Evolutionary conservation across 1,140 invertebrate species (phyloP).

Genomic region (Piezodorus guildinii): DNA sequence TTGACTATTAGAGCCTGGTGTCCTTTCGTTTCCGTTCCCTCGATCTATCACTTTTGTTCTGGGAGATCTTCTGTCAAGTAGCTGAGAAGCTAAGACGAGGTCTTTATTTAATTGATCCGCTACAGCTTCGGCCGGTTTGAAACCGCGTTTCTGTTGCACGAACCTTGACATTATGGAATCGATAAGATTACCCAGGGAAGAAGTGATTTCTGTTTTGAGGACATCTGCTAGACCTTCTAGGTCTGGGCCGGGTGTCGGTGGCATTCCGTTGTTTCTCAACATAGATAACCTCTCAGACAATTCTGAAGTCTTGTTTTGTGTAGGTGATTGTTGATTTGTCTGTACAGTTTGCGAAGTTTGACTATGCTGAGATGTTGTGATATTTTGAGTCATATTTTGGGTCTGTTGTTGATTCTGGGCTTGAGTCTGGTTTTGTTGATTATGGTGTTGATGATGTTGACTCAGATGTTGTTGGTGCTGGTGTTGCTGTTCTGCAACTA

Average conservation of each 20-base stretch:
- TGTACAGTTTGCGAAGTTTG: constrained; percentile 21
- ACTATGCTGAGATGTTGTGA: constrained; percentile 33
- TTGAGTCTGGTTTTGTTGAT: constrained; percentile 31
- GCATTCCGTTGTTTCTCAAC: constrained; percentile 46
- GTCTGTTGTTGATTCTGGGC: constrained; percentile 23
- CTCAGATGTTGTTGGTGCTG: constrained; percentile 35
- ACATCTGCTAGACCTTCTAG: constrained; percentile 77
- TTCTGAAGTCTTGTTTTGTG: constrained; percentile 37
- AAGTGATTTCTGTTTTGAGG: constrained; percentile 78
- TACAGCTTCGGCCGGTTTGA: constrained; percentile 63
- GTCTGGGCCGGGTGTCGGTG: constrained; percentile 56
- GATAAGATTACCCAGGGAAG: constrained; percentile 70
- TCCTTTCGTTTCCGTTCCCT: constrained; percentile 34
- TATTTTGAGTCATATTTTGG: constrained; percentile 34
- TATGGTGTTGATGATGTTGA: constrained; percentile 32
- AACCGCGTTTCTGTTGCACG: constrained; percentile 58
- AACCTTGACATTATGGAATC: constrained; percentile 78
- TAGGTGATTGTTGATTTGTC: constrained; percentile 24
- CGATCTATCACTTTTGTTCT: constrained; percentile 64
- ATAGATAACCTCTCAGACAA: constrained; percentile 51
- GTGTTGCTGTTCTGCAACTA: constrained; percentile 38
- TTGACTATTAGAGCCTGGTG: constrained; percentile 34
- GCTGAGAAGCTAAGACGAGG: constrained; percentile 58
- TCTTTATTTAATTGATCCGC: constrained; percentile 74
- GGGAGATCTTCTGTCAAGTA: constrained; percentile 71